These are phyloP conservation scores for Hexactinellida sp. DNA, from an alignment of 37 sponge, comb jelly and placozoan genomes.

Conservation along the genomic window DNA sequence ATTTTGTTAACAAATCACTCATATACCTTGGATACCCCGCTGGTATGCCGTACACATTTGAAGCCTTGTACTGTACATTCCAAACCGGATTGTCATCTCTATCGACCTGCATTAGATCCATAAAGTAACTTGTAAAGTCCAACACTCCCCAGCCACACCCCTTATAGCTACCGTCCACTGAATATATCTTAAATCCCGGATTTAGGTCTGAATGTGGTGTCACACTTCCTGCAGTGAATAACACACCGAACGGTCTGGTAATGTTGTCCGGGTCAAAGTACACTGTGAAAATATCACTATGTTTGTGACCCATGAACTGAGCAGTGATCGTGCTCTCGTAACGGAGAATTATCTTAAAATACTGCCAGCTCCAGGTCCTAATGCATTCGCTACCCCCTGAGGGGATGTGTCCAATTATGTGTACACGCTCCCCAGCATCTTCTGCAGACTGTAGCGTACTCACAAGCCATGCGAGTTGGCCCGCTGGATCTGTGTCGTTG, in stretches of 20 bases:
- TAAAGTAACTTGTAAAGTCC: constrained; percentile 46
- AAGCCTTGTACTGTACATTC: constrained; percentile 66
- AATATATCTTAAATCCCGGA: constrained; percentile 56
- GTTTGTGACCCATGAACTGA: constrained; percentile 95
- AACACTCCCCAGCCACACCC: constrained; percentile 46
- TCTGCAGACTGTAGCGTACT: constrained; percentile 68
- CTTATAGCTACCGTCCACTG: constrained; percentile 58
- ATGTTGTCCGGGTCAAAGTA: constrained; percentile 50
- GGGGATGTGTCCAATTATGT: constrained; percentile 90
- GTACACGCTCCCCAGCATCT: constrained; percentile 53
- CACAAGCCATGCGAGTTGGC: constrained; percentile 75
- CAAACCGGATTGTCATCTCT: constrained; percentile 44
- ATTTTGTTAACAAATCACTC: constrained; percentile 37
- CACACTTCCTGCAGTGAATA: constrained; percentile 55
- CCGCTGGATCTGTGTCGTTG: constrained; percentile 78
- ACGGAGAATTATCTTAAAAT: constrained; percentile 72
- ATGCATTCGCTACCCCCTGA: constrained; percentile 31
- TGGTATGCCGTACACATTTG: constrained; percentile 43
- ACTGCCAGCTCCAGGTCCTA: constrained; percentile 59
- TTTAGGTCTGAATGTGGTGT: constrained; percentile 37
- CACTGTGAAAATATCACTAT: constrained; percentile 46
- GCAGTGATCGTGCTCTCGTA: constrained; percentile 78
- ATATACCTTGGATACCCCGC: constrained; percentile 46
- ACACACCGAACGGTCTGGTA: constrained; percentile 38
- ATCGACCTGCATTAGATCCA: constrained; percentile 71